A percentile compares a stretch with the other conserved stretches of the same genome.
phyloP scores from a whole-genome alignment of 2,797 vertebrate species.

The Macropus fuliginosus region DNA sequence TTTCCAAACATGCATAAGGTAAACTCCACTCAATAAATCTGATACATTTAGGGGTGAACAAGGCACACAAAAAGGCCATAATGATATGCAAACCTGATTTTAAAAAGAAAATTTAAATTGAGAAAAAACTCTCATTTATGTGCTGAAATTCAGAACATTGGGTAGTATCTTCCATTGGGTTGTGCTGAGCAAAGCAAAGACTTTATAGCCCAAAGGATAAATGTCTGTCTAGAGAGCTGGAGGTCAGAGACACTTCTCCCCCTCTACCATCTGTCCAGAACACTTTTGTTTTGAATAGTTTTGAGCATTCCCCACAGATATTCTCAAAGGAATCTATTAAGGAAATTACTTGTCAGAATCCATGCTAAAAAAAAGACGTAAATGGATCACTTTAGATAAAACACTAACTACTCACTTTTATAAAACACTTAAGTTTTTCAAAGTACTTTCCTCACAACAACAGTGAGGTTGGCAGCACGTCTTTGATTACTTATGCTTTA shows the following conservation, averaged over 20 bases:
- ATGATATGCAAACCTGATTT: slow-evolving; percentile 24
- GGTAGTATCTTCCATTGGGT: background rate
- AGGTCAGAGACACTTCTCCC: background rate
- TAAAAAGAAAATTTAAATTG: slow-evolving; percentile 33
- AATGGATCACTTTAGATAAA: slow-evolving; percentile 75
- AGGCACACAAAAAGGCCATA: slow-evolving; percentile 7
- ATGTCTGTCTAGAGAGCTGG: background rate
- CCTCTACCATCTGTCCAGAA: slow-evolving; percentile 45
- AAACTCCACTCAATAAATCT: slow-evolving; percentile 14
- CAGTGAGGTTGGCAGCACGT: slow-evolving; percentile 27
- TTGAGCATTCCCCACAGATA: slow-evolving; percentile 60
- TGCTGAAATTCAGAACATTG: slow-evolving; percentile 20
- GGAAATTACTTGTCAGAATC: slow-evolving; percentile 71
- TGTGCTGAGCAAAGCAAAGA: slow-evolving; percentile 17
- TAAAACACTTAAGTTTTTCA: background rate
- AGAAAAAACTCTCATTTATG: slow-evolving; percentile 20
- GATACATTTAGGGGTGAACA: background rate
- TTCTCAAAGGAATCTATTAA: slow-evolving; percentile 72
- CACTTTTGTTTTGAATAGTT: slow-evolving; percentile 69
- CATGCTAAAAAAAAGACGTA: slow-evolving; percentile 65
- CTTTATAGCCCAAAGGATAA: slow-evolving; percentile 21
- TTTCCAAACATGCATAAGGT: slow-evolving; percentile 32
- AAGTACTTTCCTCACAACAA: background rate
- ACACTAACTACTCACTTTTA: slow-evolving; percentile 14
- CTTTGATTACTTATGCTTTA: background rate